Conservation (phyloP, 2,797 vertebrate genomes). For the Botia kubotai region DNA sequence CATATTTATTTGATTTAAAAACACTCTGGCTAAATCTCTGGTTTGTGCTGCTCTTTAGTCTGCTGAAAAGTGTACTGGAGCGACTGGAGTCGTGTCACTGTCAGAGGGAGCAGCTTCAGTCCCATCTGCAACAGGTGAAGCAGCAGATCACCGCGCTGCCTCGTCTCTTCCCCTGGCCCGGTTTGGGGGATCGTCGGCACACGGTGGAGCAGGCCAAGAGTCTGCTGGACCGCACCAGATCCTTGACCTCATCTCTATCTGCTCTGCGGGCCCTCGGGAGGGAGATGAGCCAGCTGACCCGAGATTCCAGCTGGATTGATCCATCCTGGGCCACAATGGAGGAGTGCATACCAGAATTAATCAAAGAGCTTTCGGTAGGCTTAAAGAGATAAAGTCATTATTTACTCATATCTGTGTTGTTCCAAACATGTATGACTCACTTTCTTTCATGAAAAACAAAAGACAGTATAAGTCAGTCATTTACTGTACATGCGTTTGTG, state of each 20-base stretch:
- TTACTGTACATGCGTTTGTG: neutral
- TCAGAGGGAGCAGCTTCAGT: conserved; percentile 63
- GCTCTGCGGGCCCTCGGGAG: conserved; percentile 63
- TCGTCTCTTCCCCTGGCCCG: conserved; percentile 76
- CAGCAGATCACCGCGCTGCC: conserved; percentile 66
- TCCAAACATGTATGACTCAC: neutral
- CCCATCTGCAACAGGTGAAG: conserved; percentile 69
- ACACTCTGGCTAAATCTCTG: neutral
- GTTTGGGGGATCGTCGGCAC: conserved; percentile 77
- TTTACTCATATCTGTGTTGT: neutral
- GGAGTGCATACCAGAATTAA: conserved; percentile 67
- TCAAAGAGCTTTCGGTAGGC: conserved; percentile 73
- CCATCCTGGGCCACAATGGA: conserved; percentile 67
- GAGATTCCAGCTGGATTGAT: conserved; percentile 72
- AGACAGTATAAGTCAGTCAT: neutral
- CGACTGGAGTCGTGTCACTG: conserved; percentile 65
- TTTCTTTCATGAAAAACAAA: too few species aligned
- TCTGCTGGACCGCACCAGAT: conserved; percentile 68
- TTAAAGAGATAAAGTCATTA: neutral
- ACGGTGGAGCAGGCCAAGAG: conserved; percentile 67
- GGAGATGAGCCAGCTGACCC: conserved; percentile 73
- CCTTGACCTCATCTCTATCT: conserved; percentile 65
- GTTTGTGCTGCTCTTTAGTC: conserved; percentile 59
- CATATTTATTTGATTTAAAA: too few species aligned
- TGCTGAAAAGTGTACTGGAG: conserved; percentile 69